A percentile compares a stretch with the other conserved stretches of the same genome.
phyloP scores from a whole-genome alignment of 2,797 vertebrate species.

The Odontamblyopus lacepedii region DNA sequence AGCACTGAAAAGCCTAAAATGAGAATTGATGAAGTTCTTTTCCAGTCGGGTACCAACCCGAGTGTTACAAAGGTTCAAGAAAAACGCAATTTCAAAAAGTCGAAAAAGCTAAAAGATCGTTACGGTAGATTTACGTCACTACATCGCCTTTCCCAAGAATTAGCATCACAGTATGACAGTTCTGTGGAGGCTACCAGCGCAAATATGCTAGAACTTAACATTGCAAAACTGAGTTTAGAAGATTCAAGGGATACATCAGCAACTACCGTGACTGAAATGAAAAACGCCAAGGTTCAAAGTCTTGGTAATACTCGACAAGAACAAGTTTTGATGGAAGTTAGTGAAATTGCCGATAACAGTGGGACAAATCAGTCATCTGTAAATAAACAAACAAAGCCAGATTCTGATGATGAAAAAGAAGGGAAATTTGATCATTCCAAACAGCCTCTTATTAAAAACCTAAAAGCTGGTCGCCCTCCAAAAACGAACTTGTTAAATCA shows the following conservation, averaged over 20 bases:
- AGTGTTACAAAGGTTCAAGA: constrained; percentile 8
- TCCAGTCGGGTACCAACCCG: not conserved
- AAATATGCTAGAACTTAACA: constrained; percentile 9
- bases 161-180: not conserved
- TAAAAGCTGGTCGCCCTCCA: not conserved
- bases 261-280: not conserved
- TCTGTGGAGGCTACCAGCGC: not conserved
- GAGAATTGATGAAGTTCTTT: constrained; percentile 21
- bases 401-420: not conserved
- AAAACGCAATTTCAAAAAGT: constrained; percentile 25
- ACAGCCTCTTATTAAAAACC: constrained; percentile 5
- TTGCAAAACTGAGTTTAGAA: constrained; percentile 9
- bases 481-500: not conserved
- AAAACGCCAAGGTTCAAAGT: not conserved
- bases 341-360: not conserved
- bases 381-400: not conserved
- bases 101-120: constrained; percentile 47
- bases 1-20: not conserved
- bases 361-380: not conserved
- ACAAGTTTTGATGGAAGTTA: not conserved
- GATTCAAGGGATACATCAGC: constrained; percentile 2
- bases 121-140: not conserved
- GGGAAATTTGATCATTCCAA: not conserved
- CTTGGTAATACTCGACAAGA: no score
- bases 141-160: not conserved